Base-by-base conservation (phyloP, 2,113 vertebrate genomes). In the Misgurnus anguillicaudatus region DNA sequence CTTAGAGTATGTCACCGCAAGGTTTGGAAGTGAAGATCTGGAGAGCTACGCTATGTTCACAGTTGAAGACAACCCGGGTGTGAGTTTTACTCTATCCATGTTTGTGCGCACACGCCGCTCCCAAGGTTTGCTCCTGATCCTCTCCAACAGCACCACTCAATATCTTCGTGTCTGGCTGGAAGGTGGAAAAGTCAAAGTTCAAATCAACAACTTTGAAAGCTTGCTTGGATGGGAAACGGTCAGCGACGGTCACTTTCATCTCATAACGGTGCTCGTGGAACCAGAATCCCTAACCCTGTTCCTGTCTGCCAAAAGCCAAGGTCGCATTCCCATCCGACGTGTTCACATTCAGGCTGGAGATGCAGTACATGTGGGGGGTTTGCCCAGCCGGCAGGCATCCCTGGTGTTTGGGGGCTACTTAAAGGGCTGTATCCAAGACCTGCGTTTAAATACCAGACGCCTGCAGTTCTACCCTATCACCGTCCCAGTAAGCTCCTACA, bases 401-500 rank as follows among this genome's bases (percentile, higher is more conserved):
- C 86, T 89, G 2, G 81, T 83, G 1, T 92, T 91, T 14, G 91
- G 95, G 10, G 93, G 89, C 0, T 95, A 95, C 88, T 97, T 98
- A 82, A 97, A 95, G 87, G 97, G 96, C 9, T 98, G 96, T 17
- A 85, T 98, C 61, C 96, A 98, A 90, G 96, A 98, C 83, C 68
- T 96, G 79, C 93, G 94, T 86, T 79, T 97, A 16, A 94, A 94
- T 85, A 91, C 86, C 39, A 91, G 87, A 66, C 90, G 77, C 0
- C 87, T 98, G 84, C 95, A 97, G 88, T 96, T 99, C 84, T 98
- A 93, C 83, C 92, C 94, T 11, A 81, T 91, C 65, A 69, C 80
- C 24, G 70, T 80, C 14, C 63, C 53, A 0, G 86, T 79, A 5
- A 85, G 78, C 41, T 86, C 90, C 24, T 84, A 87, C 77, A 64